These are phyloP conservation scores for Homalodisca vitripennis DNA, from an alignment of 1,140 invertebrate species.

Conservation along the genomic window DNA sequence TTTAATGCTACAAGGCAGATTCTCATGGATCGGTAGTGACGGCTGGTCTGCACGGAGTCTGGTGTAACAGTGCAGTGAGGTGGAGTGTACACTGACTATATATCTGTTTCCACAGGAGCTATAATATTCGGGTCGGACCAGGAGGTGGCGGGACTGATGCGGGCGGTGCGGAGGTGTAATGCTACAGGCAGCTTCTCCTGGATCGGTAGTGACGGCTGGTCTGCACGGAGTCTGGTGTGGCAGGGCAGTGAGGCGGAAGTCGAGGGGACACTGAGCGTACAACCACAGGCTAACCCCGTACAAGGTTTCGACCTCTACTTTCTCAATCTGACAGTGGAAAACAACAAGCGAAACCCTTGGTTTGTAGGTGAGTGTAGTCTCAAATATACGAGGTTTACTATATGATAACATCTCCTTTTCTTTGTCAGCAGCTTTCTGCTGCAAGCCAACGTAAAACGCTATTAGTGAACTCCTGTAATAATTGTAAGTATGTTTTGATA, in stretches of 20 bases:
- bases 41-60: slow-evolving; percentile 86
- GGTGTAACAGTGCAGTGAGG: slow-evolving; percentile 85
- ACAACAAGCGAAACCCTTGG: slow-evolving; percentile 88
- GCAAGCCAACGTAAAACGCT: no score
- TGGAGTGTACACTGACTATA: no score
- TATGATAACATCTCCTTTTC: no score
- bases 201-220: slow-evolving; percentile 95
- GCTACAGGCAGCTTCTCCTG: slow-evolving; percentile 90
- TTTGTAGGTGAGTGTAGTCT: slow-evolving; percentile 72
- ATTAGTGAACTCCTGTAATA: no score
- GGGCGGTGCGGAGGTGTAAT: slow-evolving; percentile 80
- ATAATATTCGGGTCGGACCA: slow-evolving; percentile 96
- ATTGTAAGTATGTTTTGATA: no score
- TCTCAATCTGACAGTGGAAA: no score
- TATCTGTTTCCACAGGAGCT: slow-evolving; percentile 81
- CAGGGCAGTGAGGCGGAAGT: slow-evolving; percentile 86
- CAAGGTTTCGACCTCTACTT: slow-evolving; percentile 87
- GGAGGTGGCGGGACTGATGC: slow-evolving; percentile 94
- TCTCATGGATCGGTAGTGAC: slow-evolving; percentile 94
- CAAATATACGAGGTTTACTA: no score
- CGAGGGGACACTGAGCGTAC: slow-evolving; percentile 85
- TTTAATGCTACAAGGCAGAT: slow-evolving; percentile 82
- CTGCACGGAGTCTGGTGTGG: slow-evolving; percentile 71
- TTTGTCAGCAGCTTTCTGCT: no score
- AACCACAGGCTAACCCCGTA: slow-evolving; percentile 86